Base-by-base conservation (phyloP, 2,888 invertebrate species). In the Pristionchus entomophagus region DNA sequence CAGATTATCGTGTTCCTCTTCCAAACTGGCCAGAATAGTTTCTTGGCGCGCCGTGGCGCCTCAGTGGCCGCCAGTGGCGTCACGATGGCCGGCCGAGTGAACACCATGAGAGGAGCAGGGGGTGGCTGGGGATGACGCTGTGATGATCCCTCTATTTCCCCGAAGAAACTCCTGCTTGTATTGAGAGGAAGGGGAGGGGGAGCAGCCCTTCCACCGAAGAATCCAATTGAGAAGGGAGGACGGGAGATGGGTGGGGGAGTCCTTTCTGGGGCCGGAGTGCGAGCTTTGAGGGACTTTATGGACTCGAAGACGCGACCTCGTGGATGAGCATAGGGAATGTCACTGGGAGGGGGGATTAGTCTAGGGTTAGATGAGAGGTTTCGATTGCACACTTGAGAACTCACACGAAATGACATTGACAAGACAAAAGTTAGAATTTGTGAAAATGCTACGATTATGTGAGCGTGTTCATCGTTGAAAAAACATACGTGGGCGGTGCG, bases 21-120 rank as follows among this genome's bases (percentile, higher is more conserved):
- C 73, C 73, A 77, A 26, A 85, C 85, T 12, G 85, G 85, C 85
- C 85, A 85, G 73, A 85, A 85, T 8, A 77, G 77, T 32, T 77
- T 85, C 73, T 77, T 73, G 26, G 84, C 35, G 41, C 73, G 73
- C 41, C 45, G 45, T 14, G 83, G 62, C 19, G 49, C 32, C 32
- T 41, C 38, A 26, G 14, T n/a, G 51, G 83, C 32, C 2, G 81
- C n/a, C 2, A 38, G 0, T 0, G 69, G 45, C 35, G 84, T 26
- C 17, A 59, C 26, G 19, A 17, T 17, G 8, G 41, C 32, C 14
- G 62, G 49, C 4, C 84, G 65, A 26, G 84, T 32, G 38, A 69
- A 84, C 2, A 69, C n/a, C 84, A 69, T 84, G 4, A 84, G 41
- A 0, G 62, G 84, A 4, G 69, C 69, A 0, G 84, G 69, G 0